Conservation (phyloP, 2,797 vertebrate genomes). For the Carcharodon carcharias region DNA sequence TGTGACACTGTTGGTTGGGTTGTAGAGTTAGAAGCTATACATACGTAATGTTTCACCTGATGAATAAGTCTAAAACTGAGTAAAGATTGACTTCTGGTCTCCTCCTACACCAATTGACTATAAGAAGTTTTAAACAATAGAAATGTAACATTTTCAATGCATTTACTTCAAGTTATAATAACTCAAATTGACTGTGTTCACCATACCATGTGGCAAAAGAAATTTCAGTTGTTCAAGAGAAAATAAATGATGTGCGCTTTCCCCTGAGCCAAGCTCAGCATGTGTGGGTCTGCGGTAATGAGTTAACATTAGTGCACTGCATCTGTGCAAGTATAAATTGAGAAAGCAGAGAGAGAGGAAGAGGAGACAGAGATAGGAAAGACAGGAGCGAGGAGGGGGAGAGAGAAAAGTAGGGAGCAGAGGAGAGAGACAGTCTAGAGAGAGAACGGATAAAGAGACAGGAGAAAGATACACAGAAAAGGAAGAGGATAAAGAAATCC, state of each 20-base stretch:
- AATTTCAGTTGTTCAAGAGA: background rate
- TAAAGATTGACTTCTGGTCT: too few relatives aligned
- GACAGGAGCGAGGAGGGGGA: background rate
- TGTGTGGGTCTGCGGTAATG: background rate
- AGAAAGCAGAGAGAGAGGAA: conserved; percentile 13
- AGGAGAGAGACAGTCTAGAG: background rate
- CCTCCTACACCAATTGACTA: too few relatives aligned
- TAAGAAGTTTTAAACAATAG: background rate
- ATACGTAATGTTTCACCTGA: too few relatives aligned
- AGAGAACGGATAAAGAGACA: background rate
- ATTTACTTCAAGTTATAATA: background rate
- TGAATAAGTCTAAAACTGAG: too few relatives aligned
- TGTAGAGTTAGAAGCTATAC: too few relatives aligned
- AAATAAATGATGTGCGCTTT: conserved; percentile 2
- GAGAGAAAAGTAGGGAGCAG: background rate
- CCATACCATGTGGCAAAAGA: background rate
- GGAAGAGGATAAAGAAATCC: background rate
- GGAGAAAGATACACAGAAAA: background rate
- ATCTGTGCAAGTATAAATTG: conserved; percentile 1
- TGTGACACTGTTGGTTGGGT: too few relatives aligned
- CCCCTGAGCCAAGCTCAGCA: conserved; percentile 2
- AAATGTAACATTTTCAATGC: background rate
- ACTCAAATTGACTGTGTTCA: background rate
- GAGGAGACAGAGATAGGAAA: background rate
- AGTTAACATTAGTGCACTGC: background rate